Conservation (phyloP, 1,140 invertebrate species). For the Brachionus asplanchnoidis region DNA sequence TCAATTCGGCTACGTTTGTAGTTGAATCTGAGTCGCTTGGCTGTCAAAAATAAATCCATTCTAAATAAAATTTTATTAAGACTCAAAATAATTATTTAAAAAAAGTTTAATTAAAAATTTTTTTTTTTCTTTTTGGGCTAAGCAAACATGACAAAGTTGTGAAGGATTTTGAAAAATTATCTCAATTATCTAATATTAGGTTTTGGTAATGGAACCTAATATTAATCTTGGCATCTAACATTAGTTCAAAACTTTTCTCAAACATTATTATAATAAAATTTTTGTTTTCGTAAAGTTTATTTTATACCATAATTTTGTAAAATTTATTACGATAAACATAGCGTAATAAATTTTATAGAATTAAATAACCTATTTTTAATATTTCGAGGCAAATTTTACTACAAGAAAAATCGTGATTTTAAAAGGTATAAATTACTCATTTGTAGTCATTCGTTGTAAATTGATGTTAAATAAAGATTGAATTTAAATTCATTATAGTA, state of each 20-base stretch:
- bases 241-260: not conserved
- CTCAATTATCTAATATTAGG: too few species aligned
- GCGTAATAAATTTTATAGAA: not conserved
- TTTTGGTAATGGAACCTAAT: not conserved
- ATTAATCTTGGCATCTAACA: not conserved
- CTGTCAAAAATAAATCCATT: constrained; percentile 19
- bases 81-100: not conserved
- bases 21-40: not conserved
- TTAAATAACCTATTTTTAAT: not conserved
- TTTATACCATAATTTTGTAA: not conserved
- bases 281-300: not conserved
- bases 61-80: not conserved
- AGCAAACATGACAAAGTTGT: not conserved
- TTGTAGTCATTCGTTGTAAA: not conserved
- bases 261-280: constrained; percentile 1
- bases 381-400: not conserved
- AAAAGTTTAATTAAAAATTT: not conserved
- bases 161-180: not conserved
- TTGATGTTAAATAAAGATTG: not conserved
- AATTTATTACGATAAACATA: not conserved
- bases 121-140: not conserved
- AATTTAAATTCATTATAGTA: not conserved
- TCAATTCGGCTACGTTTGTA: not conserved
- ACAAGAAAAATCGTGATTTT: not conserved
- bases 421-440: not conserved